phyloP scores from a whole-genome alignment of 2,888 invertebrate genomes.

The Mamestra brassicae region DNA sequence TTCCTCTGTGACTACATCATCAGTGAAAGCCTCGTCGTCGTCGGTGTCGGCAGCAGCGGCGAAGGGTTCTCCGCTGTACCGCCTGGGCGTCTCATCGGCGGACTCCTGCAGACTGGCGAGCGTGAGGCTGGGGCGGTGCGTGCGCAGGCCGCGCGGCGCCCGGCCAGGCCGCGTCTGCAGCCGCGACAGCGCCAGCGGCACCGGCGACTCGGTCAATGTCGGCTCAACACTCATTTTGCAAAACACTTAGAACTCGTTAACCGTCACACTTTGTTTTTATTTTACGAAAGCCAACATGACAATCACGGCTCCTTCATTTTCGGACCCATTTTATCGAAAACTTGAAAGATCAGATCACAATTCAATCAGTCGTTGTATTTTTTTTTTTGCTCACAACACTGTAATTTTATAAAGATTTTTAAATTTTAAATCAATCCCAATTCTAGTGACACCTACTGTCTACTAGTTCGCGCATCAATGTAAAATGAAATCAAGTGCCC shows the following conservation, averaged over 20 bases:
- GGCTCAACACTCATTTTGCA: conserved; percentile 86
- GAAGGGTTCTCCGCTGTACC: conserved; percentile 84
- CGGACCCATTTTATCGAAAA: conserved; percentile 67
- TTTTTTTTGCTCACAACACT: conserved; percentile 56
- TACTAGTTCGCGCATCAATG: not conserved
- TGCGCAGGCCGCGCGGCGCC: conserved; percentile 78
- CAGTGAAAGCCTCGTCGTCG: conserved; percentile 84
- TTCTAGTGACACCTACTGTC: conserved; percentile 16
- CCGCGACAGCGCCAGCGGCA: conserved; percentile 87
- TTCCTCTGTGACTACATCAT: conserved; percentile 75
- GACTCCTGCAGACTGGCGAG: conserved; percentile 88
- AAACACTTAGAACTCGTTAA: conserved; percentile 73
- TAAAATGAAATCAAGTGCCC: no score
- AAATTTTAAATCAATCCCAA: conserved; percentile 45
- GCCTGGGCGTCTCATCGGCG: conserved; percentile 84
- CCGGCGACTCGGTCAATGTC: conserved; percentile 88
- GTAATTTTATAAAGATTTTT: conserved; percentile 14
- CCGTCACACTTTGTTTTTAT: conserved; percentile 72
- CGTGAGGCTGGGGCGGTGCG: conserved; percentile 85
- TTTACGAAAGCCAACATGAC: conserved; percentile 64
- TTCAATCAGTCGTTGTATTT: conserved; percentile 65
- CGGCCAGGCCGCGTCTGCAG: conserved; percentile 82
- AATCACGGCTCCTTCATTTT: conserved; percentile 83
- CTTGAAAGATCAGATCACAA: conserved; percentile 69
- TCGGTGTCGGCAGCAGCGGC: conserved; percentile 82